Evolutionary conservation across 1,140 invertebrate species (phyloP), one percentile per base, ranked within the genome.

Genomic region (Stenopsyche tienmushanensis): DNA sequence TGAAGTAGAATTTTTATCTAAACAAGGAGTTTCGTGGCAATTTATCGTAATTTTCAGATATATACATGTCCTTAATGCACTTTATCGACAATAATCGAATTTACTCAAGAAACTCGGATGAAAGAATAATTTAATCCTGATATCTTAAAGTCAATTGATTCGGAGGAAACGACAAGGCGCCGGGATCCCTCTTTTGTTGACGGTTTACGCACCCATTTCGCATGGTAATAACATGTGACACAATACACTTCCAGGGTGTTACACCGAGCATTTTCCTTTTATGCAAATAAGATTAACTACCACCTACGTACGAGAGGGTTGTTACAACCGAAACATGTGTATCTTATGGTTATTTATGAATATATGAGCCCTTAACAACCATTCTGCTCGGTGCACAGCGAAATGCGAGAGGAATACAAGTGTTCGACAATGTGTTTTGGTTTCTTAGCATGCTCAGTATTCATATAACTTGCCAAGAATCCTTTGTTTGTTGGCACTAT

Each of bases 231-330:
- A 25, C 5, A 13, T 15, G 26, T 1, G 53, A 39, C 15, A 18
- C 52, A 24, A 47, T 18, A 18, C 44, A 47, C 44, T 47, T 47
- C 44, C 44, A 2, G 9, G 52, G 23, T n/a, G 52, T 29, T 25
- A 54, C 52, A 54, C 7, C 23, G 23, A 3, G 20, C 52, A 2
- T 17, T 21, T 41, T 57, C 53, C 2, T 57, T 57, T 57, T 57
- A 57, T 57, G 53, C 53, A 57, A 57, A 57, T 57, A 57, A 57
- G 53, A 57, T 52, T 52, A 52, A 21, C 49, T 52, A 21, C 23
- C 2, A 21, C 23, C 18, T 24, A 3, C 7, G 15, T 52, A 21
- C 49, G 2, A 21, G 25, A 57, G 20, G 53, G 23, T 26, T 20
- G 24, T 3, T n/a, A 23, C 8, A 18, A 2, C 20, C 8, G 23